These are phyloP conservation scores for Eudasyphora cyanicolor DNA, from an alignment of 2,888 invertebrate genomes.

Conservation along the genomic window DNA sequence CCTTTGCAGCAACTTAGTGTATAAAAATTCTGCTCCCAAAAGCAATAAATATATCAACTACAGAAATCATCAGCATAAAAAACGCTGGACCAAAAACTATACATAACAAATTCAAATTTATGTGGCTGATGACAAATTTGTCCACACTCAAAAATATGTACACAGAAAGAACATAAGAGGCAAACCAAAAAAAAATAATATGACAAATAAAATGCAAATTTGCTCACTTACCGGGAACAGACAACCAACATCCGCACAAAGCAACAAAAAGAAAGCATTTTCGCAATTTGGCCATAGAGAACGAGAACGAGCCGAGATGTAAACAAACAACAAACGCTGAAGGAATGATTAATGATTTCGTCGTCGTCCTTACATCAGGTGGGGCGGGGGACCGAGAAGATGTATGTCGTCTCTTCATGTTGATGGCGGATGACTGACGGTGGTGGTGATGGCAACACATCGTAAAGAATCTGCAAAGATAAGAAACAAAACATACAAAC, in stretches of 20 bases:
- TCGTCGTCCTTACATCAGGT: conserved; percentile 1
- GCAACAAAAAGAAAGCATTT: not conserved
- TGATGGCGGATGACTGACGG: not conserved
- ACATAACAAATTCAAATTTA: conserved; percentile 57
- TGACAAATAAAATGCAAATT: conserved; percentile 64
- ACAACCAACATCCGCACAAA: not conserved
- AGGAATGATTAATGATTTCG: conserved; percentile 62
- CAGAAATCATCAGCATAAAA: not conserved
- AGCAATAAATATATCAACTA: too few species aligned
- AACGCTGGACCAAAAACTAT: not conserved
- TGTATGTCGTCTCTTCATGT: not conserved
- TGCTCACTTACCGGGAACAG: conserved; percentile 40
- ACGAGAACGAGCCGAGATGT: not conserved
- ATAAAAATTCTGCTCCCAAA: too few species aligned
- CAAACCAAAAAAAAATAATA: conserved; percentile 15
- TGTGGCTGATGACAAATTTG: conserved; percentile 58
- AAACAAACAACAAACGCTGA: conserved; percentile 31
- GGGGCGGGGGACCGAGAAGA: not conserved
- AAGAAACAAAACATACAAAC: conserved; percentile 37
- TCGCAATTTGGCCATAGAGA: not conserved
- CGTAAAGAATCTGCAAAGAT: conserved; percentile 36
- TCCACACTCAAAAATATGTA: not conserved
- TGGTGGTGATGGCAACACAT: not conserved
- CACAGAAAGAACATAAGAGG: not conserved
- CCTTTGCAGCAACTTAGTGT: too few species aligned